A percentile compares a stretch with the other conserved stretches of the same genome.
phyloP scores from a whole-genome alignment of 2,113 vertebrate genomes.

The Psittacula cyanocephala region DNA sequence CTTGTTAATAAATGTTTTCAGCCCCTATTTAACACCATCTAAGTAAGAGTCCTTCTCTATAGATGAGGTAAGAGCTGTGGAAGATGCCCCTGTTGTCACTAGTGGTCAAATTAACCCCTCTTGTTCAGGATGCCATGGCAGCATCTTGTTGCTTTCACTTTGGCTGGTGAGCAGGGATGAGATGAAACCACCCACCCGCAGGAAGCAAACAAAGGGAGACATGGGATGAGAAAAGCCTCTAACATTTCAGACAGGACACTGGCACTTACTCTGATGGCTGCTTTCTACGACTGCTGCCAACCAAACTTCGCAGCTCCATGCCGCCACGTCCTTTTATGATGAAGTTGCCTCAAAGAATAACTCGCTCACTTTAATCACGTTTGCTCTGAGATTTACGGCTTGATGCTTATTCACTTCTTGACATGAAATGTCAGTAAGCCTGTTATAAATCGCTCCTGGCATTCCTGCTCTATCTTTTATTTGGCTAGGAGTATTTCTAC shows the following conservation, averaged over 20 bases:
- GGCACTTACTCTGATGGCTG: constrained; percentile 61
- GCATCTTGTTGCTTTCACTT: neutral
- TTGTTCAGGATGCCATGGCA: neutral
- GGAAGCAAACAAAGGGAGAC: neutral
- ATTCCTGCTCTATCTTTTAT: constrained; percentile 77
- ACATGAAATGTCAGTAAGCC: constrained; percentile 79
- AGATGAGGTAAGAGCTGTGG: neutral
- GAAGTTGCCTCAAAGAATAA: constrained; percentile 71
- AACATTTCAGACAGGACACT: constrained; percentile 37
- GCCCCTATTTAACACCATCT: neutral
- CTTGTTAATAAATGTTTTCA: neutral
- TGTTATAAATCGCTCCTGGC: constrained; percentile 80
- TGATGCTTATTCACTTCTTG: constrained; percentile 73
- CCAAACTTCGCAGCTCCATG: constrained; percentile 54
- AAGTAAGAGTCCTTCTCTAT: neutral
- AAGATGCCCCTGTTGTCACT: neutral
- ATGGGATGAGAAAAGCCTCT: neutral
- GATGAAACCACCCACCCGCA: neutral
- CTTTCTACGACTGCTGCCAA: constrained; percentile 55
- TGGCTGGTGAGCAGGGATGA: rapidly evolving
- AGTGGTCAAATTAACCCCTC: neutral
- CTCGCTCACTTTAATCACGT: constrained; percentile 73
- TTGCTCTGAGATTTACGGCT: constrained; percentile 77
- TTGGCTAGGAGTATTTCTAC: constrained; percentile 75
- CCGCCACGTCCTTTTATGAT: constrained; percentile 58